Percentiles rank a stretch among this genome's conserved stretches.
phyloP scores from a whole-genome alignment of 2,888 invertebrate genomes.

The Caenorhabditis sinica region DNA sequence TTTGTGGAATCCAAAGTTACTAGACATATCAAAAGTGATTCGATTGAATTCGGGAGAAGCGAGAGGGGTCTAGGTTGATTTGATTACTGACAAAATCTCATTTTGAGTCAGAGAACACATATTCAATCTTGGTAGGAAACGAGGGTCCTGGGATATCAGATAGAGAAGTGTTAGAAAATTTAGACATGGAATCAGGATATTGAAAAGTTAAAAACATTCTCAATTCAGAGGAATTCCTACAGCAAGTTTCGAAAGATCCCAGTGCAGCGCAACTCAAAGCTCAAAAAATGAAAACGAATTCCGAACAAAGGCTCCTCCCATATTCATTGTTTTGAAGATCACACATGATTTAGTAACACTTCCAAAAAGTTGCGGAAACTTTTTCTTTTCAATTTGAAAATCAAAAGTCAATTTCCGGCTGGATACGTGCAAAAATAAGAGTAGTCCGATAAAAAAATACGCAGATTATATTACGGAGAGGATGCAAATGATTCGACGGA shows the following conservation, averaged over 20 bases:
- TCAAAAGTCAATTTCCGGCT: conserved; percentile 29
- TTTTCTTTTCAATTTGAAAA: not conserved
- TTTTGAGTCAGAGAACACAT: not conserved
- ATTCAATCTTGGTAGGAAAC: not conserved
- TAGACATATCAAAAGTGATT: not conserved
- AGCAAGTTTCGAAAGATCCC: not conserved
- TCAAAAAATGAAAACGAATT: not conserved
- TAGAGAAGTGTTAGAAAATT: not conserved
- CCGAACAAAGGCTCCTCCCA: not conserved
- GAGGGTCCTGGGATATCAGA: not conserved
- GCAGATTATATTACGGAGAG: conserved; percentile 23
- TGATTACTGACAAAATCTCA: not conserved
- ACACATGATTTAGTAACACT: not conserved
- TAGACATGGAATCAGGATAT: not conserved
- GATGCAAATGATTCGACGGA: conserved; percentile 31
- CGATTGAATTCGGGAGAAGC: not conserved
- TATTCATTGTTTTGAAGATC: not conserved
- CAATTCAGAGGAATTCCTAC: not conserved
- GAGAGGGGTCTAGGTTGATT: not conserved
- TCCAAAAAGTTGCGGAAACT: conserved; percentile 5
- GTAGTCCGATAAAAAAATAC: conserved; percentile 26
- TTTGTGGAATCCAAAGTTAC: not conserved
- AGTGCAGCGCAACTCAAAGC: too few species aligned
- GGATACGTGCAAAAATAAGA: conserved; percentile 27
- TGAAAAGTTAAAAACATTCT: too few species aligned